A percentile compares a stretch with the other conserved stretches of the same genome.
Evolutionary conservation across 2,888 invertebrate species (phyloP).

Genomic region (Drosophila subquinaria): DNA sequence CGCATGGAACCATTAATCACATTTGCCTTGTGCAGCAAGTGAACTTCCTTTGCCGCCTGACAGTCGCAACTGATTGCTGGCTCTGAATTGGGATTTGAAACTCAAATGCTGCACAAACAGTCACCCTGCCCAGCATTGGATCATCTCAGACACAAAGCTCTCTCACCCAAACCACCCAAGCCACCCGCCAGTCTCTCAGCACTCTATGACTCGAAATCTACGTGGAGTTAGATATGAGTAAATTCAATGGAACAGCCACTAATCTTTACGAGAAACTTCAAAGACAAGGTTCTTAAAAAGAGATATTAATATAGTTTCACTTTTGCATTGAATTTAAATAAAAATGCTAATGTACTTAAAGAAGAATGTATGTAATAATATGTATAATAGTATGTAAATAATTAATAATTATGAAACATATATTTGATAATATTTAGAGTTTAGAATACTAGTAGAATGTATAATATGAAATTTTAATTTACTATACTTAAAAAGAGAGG

Average conservation of each 20-base stretch:
- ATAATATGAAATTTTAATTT: not conserved
- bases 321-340: constrained; percentile 11
- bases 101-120: constrained; percentile 72
- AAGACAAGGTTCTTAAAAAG: constrained; percentile 16
- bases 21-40: constrained; percentile 84
- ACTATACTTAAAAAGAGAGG: too few species aligned
- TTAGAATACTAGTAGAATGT: not conserved
- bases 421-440: not conserved
- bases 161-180: constrained; percentile 16
- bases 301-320: constrained; percentile 9
- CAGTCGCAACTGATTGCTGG: constrained; percentile 85
- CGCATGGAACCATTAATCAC: constrained; percentile 85
- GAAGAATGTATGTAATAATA: too few species aligned
- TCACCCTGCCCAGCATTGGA: constrained; percentile 31
- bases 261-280: constrained; percentile 32
- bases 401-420: not conserved
- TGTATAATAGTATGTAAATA: too few species aligned
- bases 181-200: constrained; percentile 40
- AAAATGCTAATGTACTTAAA: not conserved
- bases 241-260: constrained; percentile 62
- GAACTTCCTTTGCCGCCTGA: constrained; percentile 85
- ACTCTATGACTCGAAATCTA: constrained; percentile 10
- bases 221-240: constrained; percentile 51
- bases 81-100: constrained; percentile 83
- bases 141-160: constrained; percentile 49